Evolutionary conservation across 1,140 invertebrate genomes (phyloP).

Genomic region (Zaprionus tsacasi): DNA sequence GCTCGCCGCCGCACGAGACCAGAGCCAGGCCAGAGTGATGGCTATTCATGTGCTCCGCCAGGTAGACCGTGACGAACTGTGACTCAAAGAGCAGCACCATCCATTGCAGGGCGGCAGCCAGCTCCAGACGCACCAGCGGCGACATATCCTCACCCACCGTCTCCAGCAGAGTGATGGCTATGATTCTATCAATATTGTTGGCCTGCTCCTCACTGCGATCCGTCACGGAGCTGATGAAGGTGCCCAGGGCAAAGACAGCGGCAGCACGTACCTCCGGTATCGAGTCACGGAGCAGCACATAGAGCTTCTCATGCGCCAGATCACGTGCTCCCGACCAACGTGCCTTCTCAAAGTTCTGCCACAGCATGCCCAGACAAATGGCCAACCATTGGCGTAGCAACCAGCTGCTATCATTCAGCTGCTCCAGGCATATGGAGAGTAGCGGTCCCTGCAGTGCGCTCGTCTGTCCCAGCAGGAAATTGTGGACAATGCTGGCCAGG

Average conservation of each 20-base stretch:
- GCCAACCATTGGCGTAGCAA: conserved; percentile 95
- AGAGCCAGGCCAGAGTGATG: conserved; percentile 32
- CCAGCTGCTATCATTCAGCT: conserved; percentile 87
- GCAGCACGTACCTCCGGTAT: conserved; percentile 96
- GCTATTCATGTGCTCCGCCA: conserved; percentile 78
- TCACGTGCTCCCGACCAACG: conserved; percentile 98
- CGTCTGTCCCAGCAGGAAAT: conserved; percentile 94
- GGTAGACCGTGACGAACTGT: conserved; percentile 92
- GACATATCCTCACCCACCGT: conserved; percentile 93
- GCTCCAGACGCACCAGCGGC: conserved; percentile 93
- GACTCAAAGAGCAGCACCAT: conserved; percentile 95
- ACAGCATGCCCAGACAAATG: conserved; percentile 95
- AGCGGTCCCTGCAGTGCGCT: conserved; percentile 93
- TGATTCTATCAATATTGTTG: conserved; percentile 95
- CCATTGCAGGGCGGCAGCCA: conserved; percentile 93
- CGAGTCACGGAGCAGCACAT: conserved; percentile 90
- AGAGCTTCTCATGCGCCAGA: conserved; percentile 97
- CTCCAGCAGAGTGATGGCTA: conserved; percentile 93
- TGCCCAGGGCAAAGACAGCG: conserved; percentile 96
- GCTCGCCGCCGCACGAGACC: conserved; percentile 60
- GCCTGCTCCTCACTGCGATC: conserved; percentile 96
- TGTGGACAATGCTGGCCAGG: conserved; percentile 95
- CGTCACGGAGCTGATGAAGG: conserved; percentile 93
- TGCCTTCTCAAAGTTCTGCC: conserved; percentile 96
- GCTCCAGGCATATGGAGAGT: conserved; percentile 95